Evolutionary conservation across 2,888 invertebrate genomes (phyloP).

Genomic region (Acleris cristana): DNA sequence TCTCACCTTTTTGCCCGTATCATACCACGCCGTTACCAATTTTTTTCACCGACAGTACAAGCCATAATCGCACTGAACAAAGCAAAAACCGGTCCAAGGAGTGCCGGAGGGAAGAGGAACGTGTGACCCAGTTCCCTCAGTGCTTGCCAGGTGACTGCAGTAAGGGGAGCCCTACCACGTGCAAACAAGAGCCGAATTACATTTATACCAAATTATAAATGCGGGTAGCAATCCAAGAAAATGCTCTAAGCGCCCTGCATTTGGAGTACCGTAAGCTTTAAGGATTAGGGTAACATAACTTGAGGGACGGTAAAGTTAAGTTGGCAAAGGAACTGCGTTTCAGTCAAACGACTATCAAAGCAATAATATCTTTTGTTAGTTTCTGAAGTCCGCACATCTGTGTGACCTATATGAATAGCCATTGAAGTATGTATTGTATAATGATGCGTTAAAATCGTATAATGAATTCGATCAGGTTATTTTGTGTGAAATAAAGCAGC

Average conservation of each 20-base stretch:
- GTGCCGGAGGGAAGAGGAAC: slow-evolving; percentile 50
- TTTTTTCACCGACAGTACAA: slow-evolving; percentile 31
- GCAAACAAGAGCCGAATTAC: slow-evolving; percentile 61
- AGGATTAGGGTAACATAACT: neutral
- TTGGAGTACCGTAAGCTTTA: neutral
- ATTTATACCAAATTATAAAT: slow-evolving; percentile 43
- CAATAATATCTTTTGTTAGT: slow-evolving; percentile 66
- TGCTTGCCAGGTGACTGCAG: slow-evolving; percentile 42
- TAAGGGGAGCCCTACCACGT: slow-evolving; percentile 65
- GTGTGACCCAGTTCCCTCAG: slow-evolving; percentile 77
- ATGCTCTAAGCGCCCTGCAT: slow-evolving; percentile 20
- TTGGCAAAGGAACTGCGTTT: slow-evolving; percentile 63
- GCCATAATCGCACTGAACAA: slow-evolving; percentile 61
- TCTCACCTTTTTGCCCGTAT: neutral
- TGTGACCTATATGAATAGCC: slow-evolving; percentile 67
- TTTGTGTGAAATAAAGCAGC: slow-evolving; percentile 8
- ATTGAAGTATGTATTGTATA: slow-evolving; percentile 56
- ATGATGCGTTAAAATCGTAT: slow-evolving; percentile 34
- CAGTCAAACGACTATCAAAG: slow-evolving; percentile 61
- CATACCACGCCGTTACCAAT: neutral
- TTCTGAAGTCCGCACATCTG: slow-evolving; percentile 54
- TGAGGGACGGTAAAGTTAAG: slow-evolving; percentile 29
- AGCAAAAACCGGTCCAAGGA: slow-evolving; percentile 55
- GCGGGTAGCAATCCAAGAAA: slow-evolving; percentile 9
- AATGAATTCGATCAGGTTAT: slow-evolving; percentile 35